phyloP scores from a whole-genome alignment of 2,888 invertebrate species.

The Plebejus argus region DNA sequence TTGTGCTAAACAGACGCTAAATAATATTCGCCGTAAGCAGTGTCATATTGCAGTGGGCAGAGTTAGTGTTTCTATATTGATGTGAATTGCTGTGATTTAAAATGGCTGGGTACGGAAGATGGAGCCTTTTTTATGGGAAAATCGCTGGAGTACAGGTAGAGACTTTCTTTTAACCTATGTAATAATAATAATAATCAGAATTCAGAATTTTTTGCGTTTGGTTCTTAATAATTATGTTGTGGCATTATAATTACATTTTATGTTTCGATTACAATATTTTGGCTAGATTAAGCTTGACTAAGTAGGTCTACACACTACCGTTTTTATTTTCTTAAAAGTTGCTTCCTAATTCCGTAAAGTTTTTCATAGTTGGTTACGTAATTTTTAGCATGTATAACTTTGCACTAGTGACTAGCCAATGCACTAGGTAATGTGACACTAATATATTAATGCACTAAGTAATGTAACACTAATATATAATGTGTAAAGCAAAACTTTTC shows the following conservation, averaged over 20 bases:
- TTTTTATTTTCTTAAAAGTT: too few relatives aligned
- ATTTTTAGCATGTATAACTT: neutral
- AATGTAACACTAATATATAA: neutral
- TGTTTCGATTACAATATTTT: too few relatives aligned
- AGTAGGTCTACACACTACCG: too few relatives aligned
- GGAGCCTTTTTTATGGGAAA: slow-evolving; percentile 66
- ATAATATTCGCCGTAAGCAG: slow-evolving; percentile 61
- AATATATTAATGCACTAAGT: too few relatives aligned
- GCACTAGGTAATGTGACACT: neutral
- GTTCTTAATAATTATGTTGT: too few relatives aligned
- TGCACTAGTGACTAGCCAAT: neutral
- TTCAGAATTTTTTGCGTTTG: too few relatives aligned
- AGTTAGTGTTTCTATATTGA: slow-evolving; percentile 38
- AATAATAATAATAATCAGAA: neutral
- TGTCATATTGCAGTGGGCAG: slow-evolving; percentile 59
- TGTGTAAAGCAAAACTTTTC: neutral
- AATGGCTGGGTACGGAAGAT: slow-evolving; percentile 66
- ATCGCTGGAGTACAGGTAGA: slow-evolving; percentile 67
- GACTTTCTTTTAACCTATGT: too few relatives aligned
- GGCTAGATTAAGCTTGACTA: too few relatives aligned
- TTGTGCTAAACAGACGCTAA: slow-evolving; percentile 78
- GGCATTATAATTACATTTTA: too few relatives aligned
- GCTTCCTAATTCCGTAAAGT: too few relatives aligned
- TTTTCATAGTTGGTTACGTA: neutral
- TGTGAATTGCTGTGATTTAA: slow-evolving; percentile 43